Evolutionary conservation across 2,888 invertebrate species (phyloP), one percentile per base, ranked within the genome.

Genomic region (Ligdia adustata): DNA sequence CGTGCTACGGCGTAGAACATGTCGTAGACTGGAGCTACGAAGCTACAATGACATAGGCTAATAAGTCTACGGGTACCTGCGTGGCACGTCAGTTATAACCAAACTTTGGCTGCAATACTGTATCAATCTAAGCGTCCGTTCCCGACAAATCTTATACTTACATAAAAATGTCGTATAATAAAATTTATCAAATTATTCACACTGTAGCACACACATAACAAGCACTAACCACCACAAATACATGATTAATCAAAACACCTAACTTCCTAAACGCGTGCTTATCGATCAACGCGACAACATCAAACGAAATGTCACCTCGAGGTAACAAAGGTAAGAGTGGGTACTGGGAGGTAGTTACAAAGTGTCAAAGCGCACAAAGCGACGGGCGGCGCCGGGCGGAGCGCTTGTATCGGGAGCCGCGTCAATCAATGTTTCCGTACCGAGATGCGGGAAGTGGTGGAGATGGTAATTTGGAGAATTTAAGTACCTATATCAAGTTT

Each of bases 361-460:
- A 38, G 60, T 60, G 66, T 64, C 64, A 57, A 57, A 60, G 57
- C 57, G 57, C 57, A 66, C 61, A 57, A 52, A 54, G 55, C 38
- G 29, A 60, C 38, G 29, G 60, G 65, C 74, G 69, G 60, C 71
- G 67, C 66, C 68, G 68, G 63, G 65, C 54, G 64, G 55, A 43
- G 59, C 57, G 60, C 65, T 62, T 70, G 66, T 73, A 70, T 64
- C 66, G 61, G 54, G 33, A n/a, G 33, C 33, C 52, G 45, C 63
- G 72, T 72, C 74, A 71, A 67, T 73, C 72, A 73, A 62, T 56
- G 66, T 55, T 69, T 73, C 69, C 73, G 66, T 22, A 2, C 22
- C 7, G 40, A 22, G 48, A 49, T 33, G 38, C 34, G 4, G 28
- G 42, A 49, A 43, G 0, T 1, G 0, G 0, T 33, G 27, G 42